Evolutionary conservation across 2,888 invertebrate species (phyloP).

Genomic region (Unio delphinus): DNA sequence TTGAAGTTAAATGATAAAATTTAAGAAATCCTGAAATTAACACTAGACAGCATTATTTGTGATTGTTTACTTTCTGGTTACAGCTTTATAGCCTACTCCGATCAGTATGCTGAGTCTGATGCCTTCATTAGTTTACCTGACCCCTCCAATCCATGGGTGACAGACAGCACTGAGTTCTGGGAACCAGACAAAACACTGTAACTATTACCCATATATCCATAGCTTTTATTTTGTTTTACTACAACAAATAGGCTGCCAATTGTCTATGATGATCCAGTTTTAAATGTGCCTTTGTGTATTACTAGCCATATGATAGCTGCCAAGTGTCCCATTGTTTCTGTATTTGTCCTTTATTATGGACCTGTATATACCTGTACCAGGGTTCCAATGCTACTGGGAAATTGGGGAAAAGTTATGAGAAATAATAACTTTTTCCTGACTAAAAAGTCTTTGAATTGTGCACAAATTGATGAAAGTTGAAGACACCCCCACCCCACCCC

Average conservation of each 20-base stretch:
- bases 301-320: no score
- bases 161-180: constrained; percentile 97
- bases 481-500: no score
- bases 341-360: no score
- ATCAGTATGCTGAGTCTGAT: constrained; percentile 97
- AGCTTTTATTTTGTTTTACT: not conserved
- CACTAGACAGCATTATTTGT: not conserved
- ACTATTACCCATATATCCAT: constrained; percentile 40
- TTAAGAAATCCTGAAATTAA: not conserved
- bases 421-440: no score
- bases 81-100: constrained; percentile 85
- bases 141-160: constrained; percentile 96
- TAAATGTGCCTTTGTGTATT: no score
- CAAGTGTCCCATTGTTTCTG: no score
- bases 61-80: constrained; percentile 14
- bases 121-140: constrained; percentile 93
- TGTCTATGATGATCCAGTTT: not conserved
- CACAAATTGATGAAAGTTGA: no score
- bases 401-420: no score
- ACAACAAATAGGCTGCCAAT: not conserved
- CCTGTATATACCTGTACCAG: no score
- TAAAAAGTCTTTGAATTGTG: no score
- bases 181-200: constrained; percentile 94
- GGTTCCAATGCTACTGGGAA: no score
- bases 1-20: no score